A percentile compares a stretch with the other conserved stretches of the same genome.
Evolutionary conservation across 1,140 invertebrate species (phyloP).

Genomic region (Diachasma alloeum): DNA sequence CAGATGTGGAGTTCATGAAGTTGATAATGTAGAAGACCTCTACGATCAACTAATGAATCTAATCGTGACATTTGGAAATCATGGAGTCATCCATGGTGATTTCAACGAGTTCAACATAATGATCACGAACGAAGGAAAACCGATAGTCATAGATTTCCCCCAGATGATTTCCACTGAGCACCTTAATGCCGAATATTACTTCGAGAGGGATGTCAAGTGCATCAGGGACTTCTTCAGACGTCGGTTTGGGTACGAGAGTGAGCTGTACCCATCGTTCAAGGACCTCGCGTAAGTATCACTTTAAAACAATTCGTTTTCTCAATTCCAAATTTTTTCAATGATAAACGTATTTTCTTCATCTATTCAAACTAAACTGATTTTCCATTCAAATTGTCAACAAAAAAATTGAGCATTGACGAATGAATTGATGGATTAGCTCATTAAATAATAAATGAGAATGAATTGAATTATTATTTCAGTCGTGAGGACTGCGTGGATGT

Average conservation of each 20-base stretch:
- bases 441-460: no score
- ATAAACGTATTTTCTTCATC: no score
- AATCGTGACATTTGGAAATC: constrained; percentile 88
- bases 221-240: constrained; percentile 91
- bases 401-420: no score
- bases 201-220: constrained; percentile 95
- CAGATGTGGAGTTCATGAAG: constrained; percentile 83
- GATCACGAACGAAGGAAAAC: constrained; percentile 80
- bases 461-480: no score
- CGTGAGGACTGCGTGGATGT: constrained; percentile 85
- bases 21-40: constrained; percentile 79
- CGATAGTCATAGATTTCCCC: constrained; percentile 97
- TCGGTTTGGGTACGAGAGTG: constrained; percentile 92
- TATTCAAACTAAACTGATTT: no score
- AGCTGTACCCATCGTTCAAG: constrained; percentile 83
- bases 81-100: constrained; percentile 98
- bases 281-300: constrained; percentile 72
- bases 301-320: no score
- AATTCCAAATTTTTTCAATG: no score
- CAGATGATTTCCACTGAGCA: constrained; percentile 98
- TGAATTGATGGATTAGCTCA: no score
- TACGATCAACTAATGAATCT: constrained; percentile 97
- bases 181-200: constrained; percentile 92
- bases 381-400: no score
- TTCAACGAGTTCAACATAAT: constrained; percentile 99